Evolutionary conservation across 1,140 invertebrate species (phyloP), one percentile per base, ranked within the genome.

Genomic region (Procambarus clarkii): DNA sequence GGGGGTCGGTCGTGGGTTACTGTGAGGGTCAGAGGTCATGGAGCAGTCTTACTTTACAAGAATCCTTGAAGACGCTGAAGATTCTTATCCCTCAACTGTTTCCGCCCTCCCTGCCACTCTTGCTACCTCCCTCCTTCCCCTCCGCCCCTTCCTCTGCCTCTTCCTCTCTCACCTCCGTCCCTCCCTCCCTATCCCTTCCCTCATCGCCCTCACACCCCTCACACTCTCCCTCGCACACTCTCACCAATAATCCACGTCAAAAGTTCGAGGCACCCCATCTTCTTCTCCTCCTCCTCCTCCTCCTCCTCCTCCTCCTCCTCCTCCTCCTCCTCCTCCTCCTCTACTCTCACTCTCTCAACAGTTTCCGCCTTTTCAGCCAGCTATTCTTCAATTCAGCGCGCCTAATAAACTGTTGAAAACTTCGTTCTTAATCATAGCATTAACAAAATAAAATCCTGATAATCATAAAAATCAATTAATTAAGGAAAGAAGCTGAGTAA

Each of bases 381-480:
- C 87, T 79, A 93, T 93, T 93, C 92, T 93, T 93, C 91, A 93
- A 90, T 90, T 91, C 88, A 78, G 54, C 81, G 60, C 76, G 83
- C 86, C 92, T 93, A 93, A 93, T 93, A 93, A 93, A 93, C 92
- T 88, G 87, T 90, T 87, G 87, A 91, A 93, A 93, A 93, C 90
- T 93, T 93, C 91, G 86, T 92, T 92, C 92, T 93, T 93, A 93
- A 93, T 93, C 92, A 93, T 92, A 93, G 92, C 91, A 93, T 93
- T 93, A 93, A 88, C 91, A 89, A 88, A 86, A 91, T 93, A 93
- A 93, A 93, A 93, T 86, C 46, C 71, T 76, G 84, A 89, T 93
- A 93, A 93, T 93, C 92, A 92, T 88, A 93, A 93, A 93, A 93
- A 93, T 93, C 92, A 93, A 93, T 93, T 93, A 93, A 93, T 93